These are phyloP conservation scores for Megaceryle alcyon DNA, from an alignment of 2,797 vertebrate genomes.

Conservation along the genomic window DNA sequence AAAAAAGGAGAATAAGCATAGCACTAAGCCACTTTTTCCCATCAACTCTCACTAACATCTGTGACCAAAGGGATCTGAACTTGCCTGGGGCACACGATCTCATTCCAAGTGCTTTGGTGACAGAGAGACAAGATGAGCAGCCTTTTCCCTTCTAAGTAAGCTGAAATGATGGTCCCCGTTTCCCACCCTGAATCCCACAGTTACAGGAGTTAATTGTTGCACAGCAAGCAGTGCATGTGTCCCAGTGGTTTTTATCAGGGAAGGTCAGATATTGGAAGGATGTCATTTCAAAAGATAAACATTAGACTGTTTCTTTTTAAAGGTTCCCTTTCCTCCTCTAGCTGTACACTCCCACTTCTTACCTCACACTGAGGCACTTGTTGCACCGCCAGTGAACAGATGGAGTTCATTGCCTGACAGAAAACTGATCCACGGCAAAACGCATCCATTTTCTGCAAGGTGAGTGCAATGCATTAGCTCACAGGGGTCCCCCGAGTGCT, in stretches of 20 bases:
- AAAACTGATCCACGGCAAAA: neutral
- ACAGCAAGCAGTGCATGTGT: neutral
- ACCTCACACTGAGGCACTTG: neutral
- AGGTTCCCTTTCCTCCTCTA: neutral
- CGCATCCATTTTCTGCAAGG: neutral
- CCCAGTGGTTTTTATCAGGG: neutral
- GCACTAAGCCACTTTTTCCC: neutral
- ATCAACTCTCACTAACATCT: neutral
- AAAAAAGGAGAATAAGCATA: neutral
- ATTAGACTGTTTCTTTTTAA: neutral
- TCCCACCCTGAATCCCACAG: neutral
- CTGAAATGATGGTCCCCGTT: neutral
- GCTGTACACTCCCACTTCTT: neutral
- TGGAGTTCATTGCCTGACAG: neutral
- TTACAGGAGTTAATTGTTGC: neutral
- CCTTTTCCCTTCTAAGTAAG: neutral
- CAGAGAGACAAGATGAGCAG: neutral
- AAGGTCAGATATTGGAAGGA: neutral
- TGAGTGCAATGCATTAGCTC: neutral
- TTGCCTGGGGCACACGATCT: neutral
- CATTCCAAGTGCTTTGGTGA: neutral
- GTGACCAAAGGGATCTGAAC: neutral
- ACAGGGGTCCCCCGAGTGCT: neutral
- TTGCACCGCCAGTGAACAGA: neutral
- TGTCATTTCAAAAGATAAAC: neutral